Evolutionary conservation across 2,797 vertebrate genomes (phyloP), one percentile per base, ranked within the genome.

Genomic region (Lepus oiostolus): DNA sequence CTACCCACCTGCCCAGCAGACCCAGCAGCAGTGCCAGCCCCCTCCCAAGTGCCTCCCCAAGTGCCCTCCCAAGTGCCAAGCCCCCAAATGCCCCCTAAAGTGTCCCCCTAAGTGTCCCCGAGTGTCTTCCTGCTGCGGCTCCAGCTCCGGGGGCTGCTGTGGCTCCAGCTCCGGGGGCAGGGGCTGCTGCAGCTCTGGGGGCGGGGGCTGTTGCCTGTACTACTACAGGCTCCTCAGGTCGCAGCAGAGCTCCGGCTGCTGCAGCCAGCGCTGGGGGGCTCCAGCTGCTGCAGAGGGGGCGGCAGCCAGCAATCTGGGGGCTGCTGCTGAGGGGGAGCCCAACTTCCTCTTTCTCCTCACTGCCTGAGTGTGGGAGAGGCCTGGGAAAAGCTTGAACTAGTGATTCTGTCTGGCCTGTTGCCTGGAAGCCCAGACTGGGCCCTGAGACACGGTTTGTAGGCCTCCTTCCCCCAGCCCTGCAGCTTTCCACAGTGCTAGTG

Each of bases 11-110:
- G 0, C 89, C 13, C 0, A 95, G 77, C 88, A 95, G 84, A 90
- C n/a, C 68, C 96, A 96, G 22, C 92, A 96, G n/a, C 88, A 95
- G 76, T 93, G 94, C 67, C 95, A 95, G 79, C 86, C 80, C 21
- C 95, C 95, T 50, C 90, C 92, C 63, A 95, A 95, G 77, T 87
- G 63, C 10, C 2, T 1, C 4, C 83, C 77, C 5, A 94, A 96
- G 42, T 96, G 94, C 4, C 90, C 19, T 58, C 83, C 77, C 7
- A 94, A 96, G 35, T 96, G 94, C 5, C 90, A 58, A 58, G 3
- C 54, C 19, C n/a, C 87, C 3, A 75, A 91, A 0, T 94, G 93
- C 1, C 74, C 80, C 9, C 87, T 81, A 0, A 58, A 58, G 17
- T 58, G 17, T 58, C 54, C 54, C 54, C 95, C 92, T 0, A 93